Conservation (phyloP, 92 coral and sea anemone species). For the Isaurus tuberculatus region DNA sequence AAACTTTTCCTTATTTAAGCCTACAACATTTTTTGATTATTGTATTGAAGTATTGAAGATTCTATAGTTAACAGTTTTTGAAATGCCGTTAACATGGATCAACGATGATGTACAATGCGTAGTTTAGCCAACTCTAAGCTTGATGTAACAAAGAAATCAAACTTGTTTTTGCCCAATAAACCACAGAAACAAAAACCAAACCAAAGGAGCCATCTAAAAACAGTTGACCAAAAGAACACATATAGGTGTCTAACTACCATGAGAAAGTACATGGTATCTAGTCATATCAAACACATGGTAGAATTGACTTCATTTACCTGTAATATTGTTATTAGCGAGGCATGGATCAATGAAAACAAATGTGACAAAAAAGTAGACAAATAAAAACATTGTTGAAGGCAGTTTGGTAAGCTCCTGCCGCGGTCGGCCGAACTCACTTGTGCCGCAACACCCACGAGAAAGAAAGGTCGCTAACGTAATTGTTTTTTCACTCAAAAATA, state of each 20-base stretch:
- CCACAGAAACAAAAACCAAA: no score
- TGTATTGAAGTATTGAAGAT: no score
- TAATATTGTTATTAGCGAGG: neutral
- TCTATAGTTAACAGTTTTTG: no score
- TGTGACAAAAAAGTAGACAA: neutral
- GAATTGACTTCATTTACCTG: neutral
- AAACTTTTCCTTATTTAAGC: no score
- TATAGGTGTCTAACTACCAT: neutral
- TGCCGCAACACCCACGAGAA: neutral
- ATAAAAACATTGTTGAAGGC: neutral
- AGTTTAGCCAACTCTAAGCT: no score
- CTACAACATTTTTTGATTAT: no score
- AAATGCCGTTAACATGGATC: no score
- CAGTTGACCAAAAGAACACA: neutral
- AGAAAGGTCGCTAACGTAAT: neutral
- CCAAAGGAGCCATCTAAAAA: neutral
- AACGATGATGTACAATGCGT: no score
- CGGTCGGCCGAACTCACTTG: neutral
- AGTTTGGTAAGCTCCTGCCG: neutral
- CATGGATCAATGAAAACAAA: neutral
- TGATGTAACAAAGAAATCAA: no score
- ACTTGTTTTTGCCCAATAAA: no score
- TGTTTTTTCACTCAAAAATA: neutral
- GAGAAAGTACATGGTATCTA: neutral
- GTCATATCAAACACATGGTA: neutral